A percentile compares a stretch with the other conserved stretches of the same genome.
Conservation (phyloP, 2,888 invertebrate genomes). For the Harpalus rufipes region DNA sequence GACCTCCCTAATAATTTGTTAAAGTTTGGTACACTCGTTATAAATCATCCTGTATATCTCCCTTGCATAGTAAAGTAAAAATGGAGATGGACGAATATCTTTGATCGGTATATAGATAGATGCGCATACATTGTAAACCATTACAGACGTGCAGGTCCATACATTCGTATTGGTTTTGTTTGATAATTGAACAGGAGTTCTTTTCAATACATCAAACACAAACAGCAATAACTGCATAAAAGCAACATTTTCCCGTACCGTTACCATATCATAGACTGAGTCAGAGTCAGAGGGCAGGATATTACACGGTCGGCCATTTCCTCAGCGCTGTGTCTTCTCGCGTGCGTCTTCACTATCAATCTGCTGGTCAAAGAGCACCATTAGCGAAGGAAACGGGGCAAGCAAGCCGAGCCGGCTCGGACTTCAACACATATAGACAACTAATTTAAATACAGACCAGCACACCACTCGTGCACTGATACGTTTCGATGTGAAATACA, state of each 20-base stretch:
- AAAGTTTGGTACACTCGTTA: too few species aligned
- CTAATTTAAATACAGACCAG: slow-evolving; percentile 64
- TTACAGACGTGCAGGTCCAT: too few species aligned
- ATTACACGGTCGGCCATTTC: slow-evolving; percentile 66
- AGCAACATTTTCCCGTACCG: too few species aligned
- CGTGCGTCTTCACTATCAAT: slow-evolving; percentile 73
- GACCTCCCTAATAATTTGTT: too few species aligned
- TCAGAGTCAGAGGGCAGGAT: slow-evolving; percentile 54
- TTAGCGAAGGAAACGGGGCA: slow-evolving; percentile 71
- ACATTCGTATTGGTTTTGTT: neutral
- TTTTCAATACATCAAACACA: slow-evolving; percentile 3
- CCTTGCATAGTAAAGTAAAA: too few species aligned
- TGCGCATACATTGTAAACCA: too few species aligned
- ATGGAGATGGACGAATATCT: too few species aligned
- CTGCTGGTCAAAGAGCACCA: slow-evolving; percentile 71
- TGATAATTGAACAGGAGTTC: neutral
- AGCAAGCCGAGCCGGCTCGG: slow-evolving; percentile 55
- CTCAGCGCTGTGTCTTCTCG: slow-evolving; percentile 71
- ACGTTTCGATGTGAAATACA: slow-evolving; percentile 55
- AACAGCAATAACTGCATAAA: neutral
- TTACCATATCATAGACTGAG: neutral
- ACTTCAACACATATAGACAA: slow-evolving; percentile 64
- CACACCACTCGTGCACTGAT: slow-evolving; percentile 45
- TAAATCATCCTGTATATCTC: too few species aligned
- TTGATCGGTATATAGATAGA: too few species aligned